Percentiles rank a stretch among this genome's conserved stretches.
phyloP scores from a whole-genome alignment of 1,140 invertebrate genomes.

The Delia radicum region DNA sequence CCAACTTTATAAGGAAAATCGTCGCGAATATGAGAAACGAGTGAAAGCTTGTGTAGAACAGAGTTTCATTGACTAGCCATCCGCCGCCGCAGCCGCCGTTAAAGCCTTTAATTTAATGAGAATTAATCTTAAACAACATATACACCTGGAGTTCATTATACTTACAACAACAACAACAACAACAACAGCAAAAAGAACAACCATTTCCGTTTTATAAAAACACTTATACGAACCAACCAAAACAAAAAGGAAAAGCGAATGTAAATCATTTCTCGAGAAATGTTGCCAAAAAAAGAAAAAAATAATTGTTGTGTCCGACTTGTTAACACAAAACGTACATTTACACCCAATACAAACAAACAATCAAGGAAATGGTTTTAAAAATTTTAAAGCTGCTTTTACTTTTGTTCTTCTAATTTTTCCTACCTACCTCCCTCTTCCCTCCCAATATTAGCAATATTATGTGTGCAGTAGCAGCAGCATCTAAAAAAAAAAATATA shows the following conservation, averaged over 20 bases:
- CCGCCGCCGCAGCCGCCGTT: slow-evolving; percentile 34
- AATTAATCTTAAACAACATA: slow-evolving; percentile 22
- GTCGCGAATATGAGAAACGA: slow-evolving; percentile 94
- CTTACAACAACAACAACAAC: slow-evolving; percentile 26
- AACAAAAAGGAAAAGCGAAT: slow-evolving; percentile 38
- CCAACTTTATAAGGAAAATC: slow-evolving; percentile 93
- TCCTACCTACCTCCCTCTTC: not conserved
- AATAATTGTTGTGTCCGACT: no score
- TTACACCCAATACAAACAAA: not conserved
- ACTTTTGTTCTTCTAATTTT: not conserved
- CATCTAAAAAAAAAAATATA: not conserved
- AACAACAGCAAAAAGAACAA: slow-evolving; percentile 26
- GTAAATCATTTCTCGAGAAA: not conserved
- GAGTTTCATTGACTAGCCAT: slow-evolving; percentile 88
- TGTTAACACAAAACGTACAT: not conserved
- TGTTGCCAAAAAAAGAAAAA: not conserved
- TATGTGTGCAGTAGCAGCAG: not conserved
- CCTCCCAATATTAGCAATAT: not conserved
- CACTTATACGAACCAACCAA: slow-evolving; percentile 28
- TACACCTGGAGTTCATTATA: slow-evolving; percentile 29
- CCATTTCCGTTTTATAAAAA: slow-evolving; percentile 27
- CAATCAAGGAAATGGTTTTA: slow-evolving; percentile 19
- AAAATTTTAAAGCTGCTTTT: not conserved
- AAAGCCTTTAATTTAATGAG: slow-evolving; percentile 21
- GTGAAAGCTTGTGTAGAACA: slow-evolving; percentile 96